Base-by-base conservation (phyloP, 1,140 invertebrate genomes). In the Brachionus calyciflorus region DNA sequence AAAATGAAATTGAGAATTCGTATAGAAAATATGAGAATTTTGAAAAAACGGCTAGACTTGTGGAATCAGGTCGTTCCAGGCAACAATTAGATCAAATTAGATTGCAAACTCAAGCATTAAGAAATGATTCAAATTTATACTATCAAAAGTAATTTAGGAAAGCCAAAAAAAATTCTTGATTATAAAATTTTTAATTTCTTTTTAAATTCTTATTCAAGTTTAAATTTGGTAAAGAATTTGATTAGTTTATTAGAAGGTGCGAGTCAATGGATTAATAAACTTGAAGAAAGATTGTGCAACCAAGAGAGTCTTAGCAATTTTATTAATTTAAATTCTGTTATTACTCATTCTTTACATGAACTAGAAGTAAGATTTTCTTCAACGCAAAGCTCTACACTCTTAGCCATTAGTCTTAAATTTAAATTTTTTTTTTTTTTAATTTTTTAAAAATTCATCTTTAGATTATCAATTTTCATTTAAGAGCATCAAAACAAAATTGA, bases 201-300 rank as follows among this genome's bases (percentile, higher is more conserved):
- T 40, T 37, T 9, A 33, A 60, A 14, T 55, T 40, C 40, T 63
- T 17, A 37, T 21, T 10, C 21, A 19, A 65, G 60, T 10, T 24
- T 65, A 28, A 65, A 65, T 65, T 65, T 65, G 40, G 37, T 44
- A 7, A 65, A 65, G 21, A 65, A 65, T 65, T 65, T 65, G 60
- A 65, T 65, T 21, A 65, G 40, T 65, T 26, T 65, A 21, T 9
- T 65, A 0, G 60, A 65, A 12, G 40, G 40, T 41, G 41, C 37
- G 3, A 65, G 28, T 44, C n/a, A 10, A 3, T 65, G 60, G 60
- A 41, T 65, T 37, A 26, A 37, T 44, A 44, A 65, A 26, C 10
- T 65, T 14, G 60, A 65, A 65, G 40, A 65, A n/a, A 65, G 21
- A 44, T 28, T 65, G 1, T 65, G 60, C 41, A 24, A 24, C 10